phyloP scores from a whole-genome alignment of 1,140 invertebrate species.

The Akabosia matsudoensis region DNA sequence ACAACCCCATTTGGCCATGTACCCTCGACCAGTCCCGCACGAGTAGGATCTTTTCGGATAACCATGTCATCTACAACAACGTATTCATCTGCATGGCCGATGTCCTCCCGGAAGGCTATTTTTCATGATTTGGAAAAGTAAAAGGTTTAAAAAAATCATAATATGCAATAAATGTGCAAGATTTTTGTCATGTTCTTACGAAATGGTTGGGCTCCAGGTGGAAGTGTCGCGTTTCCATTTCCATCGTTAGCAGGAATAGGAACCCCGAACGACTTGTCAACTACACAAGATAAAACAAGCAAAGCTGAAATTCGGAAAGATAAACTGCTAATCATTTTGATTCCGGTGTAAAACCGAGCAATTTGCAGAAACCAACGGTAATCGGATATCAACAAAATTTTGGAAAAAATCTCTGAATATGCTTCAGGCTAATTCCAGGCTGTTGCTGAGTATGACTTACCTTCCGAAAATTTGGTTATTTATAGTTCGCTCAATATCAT shows the following conservation, averaged over 20 bases:
- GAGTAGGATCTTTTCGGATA: slow-evolving; percentile 15
- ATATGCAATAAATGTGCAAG: background rate
- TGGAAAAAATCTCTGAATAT: no score
- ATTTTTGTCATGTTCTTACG: background rate
- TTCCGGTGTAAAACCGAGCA: background rate
- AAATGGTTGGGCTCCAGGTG: background rate
- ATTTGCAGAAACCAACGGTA: background rate
- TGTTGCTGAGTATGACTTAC: no score
- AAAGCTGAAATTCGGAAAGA: background rate
- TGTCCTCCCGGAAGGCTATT: background rate
- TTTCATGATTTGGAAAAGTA: background rate
- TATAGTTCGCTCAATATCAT: no score
- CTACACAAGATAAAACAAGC: background rate
- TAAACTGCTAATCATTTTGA: background rate
- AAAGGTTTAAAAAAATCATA: background rate
- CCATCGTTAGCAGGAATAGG: background rate
- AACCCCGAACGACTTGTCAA: background rate
- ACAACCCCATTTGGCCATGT: slow-evolving; percentile 31
- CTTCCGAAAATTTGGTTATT: no score
- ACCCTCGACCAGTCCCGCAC: slow-evolving; percentile 22
- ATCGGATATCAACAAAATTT: no score
- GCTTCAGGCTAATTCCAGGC: background rate
- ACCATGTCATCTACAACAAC: slow-evolving; percentile 31
- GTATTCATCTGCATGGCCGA: slow-evolving; percentile 26
- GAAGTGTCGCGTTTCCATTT: background rate